phyloP scores from a whole-genome alignment of 2,797 vertebrate species.

The Hoplostethus mediterraneus region DNA sequence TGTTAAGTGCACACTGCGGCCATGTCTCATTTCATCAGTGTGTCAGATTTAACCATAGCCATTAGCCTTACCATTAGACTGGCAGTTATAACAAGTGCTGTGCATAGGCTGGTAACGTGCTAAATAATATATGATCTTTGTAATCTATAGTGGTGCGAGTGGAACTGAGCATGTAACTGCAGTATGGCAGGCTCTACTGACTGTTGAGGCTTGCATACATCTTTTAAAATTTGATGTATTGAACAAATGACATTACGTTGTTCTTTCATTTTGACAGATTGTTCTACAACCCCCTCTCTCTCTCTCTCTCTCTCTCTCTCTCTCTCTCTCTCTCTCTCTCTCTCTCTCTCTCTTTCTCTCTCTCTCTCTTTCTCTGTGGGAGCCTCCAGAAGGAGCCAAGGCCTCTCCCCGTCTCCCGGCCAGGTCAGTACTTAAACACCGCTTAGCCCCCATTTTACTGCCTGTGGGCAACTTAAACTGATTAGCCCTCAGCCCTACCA shows the following conservation, averaged over 20 bases:
- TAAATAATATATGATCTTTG: neutral
- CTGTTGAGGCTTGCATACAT: slow-evolving; percentile 6
- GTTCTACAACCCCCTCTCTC: slow-evolving; percentile 9
- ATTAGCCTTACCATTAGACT: neutral
- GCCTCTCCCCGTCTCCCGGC: slow-evolving; percentile 52
- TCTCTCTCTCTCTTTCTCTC: too few species aligned
- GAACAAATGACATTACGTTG: slow-evolving; percentile 29
- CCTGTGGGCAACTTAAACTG: slow-evolving; percentile 80
- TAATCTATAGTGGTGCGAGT: neutral
- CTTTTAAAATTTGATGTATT: slow-evolving; percentile 32
- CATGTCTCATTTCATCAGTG: slow-evolving; percentile 64
- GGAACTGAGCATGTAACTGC: slow-evolving; percentile 11
- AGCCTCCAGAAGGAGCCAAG: slow-evolving; percentile 42
- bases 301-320: neutral
- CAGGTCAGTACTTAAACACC: slow-evolving; percentile 79
- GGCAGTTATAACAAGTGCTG: slow-evolving; percentile 11
- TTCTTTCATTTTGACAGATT: slow-evolving; percentile 1
- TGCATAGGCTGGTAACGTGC: neutral
- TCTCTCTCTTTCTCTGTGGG: slow-evolving; percentile 17
- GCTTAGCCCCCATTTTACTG: slow-evolving; percentile 73
- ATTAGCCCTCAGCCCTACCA: slow-evolving; percentile 82
- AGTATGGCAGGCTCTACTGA: neutral
- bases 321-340: too few species aligned
- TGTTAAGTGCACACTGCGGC: slow-evolving; percentile 62
- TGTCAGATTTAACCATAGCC: slow-evolving; percentile 41